Percentiles rank a stretch among this genome's conserved stretches.
These are phyloP conservation scores for Drosophila suzukii DNA, from an alignment of 1,140 invertebrate genomes.

Conservation along the genomic window DNA sequence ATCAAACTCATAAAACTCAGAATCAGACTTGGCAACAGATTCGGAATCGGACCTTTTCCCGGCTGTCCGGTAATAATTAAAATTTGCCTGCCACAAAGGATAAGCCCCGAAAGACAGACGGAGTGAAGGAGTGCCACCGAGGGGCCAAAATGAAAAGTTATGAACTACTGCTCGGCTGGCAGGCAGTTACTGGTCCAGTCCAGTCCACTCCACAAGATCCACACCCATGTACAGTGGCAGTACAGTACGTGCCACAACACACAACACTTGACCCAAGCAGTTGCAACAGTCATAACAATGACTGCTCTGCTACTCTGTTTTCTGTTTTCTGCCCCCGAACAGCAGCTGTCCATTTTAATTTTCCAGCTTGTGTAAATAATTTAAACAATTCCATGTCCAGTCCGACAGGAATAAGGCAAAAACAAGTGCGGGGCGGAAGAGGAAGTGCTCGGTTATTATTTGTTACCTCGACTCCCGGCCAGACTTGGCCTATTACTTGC, in stretches of 20 bases:
- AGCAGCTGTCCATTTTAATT: conserved; percentile 74
- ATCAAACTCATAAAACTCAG: conserved; percentile 72
- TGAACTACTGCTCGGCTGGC: conserved; percentile 50
- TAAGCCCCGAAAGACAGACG: conserved; percentile 18
- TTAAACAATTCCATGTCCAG: conserved; percentile 65
- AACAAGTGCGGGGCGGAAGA: conserved; percentile 14
- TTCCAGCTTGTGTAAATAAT: conserved; percentile 73
- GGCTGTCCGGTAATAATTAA: conserved; percentile 71
- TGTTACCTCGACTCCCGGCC: conserved; percentile 34
- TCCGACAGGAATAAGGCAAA: conserved; percentile 23
- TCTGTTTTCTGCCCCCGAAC: conserved; percentile 9
- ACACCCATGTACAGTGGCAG: conserved; percentile 52
- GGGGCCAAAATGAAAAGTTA: conserved; percentile 50
- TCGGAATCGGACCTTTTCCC: conserved; percentile 22
- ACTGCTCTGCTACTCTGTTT: conserved; percentile 15
- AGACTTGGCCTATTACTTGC: conserved; percentile 46
- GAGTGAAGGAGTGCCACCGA: conserved; percentile 7
- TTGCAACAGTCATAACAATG: conserved; percentile 63
- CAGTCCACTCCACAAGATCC: conserved; percentile 18
- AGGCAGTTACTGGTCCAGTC: conserved; percentile 27
- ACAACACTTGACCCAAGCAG: conserved; percentile 54
- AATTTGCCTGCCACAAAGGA: conserved; percentile 55
- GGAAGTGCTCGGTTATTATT: conserved; percentile 52
- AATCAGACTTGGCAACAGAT: conserved; percentile 10
- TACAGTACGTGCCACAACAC: conserved; percentile 65